A percentile compares a stretch with the other conserved stretches of the same genome.
Evolutionary conservation across 2,888 invertebrate genomes (phyloP).

Genomic region (Agonopterix heracliana): DNA sequence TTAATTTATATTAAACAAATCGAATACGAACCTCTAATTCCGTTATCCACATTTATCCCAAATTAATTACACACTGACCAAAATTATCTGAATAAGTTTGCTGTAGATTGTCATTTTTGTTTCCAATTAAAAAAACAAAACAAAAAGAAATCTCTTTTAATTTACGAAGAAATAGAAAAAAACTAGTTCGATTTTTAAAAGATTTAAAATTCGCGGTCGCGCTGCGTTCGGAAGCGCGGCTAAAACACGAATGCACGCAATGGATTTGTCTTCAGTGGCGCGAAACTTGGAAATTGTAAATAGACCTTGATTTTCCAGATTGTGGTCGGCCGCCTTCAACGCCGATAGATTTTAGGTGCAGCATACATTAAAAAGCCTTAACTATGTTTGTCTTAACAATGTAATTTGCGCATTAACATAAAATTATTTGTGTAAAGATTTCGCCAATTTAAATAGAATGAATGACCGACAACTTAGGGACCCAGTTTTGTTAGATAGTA

Average conservation of each 20-base stretch:
- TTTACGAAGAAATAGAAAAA: constrained; percentile 3
- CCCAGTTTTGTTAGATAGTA: too few species aligned
- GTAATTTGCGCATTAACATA: too few species aligned
- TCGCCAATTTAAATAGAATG: too few species aligned
- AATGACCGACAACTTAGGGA: too few species aligned
- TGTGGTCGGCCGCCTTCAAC: not conserved
- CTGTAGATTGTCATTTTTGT: constrained; percentile 63
- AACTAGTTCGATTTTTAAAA: constrained; percentile 17
- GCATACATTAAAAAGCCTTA: too few species aligned
- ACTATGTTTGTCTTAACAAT: too few species aligned
- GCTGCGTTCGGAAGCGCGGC: constrained; percentile 42
- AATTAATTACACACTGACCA: constrained; percentile 57
- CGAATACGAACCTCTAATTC: constrained; percentile 4
- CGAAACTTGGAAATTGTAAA: constrained; percentile 22
- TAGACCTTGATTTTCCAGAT: constrained; percentile 54
- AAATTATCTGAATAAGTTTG: constrained; percentile 69
- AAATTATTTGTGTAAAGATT: too few species aligned
- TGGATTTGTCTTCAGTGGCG: constrained; percentile 36
- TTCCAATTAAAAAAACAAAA: not conserved
- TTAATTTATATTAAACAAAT: too few species aligned
- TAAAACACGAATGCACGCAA: constrained; percentile 34
- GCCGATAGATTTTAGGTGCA: not conserved
- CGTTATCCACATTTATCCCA: constrained; percentile 5
- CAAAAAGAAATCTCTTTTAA: not conserved
- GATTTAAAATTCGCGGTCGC: constrained; percentile 13